Evolutionary conservation across 2,888 invertebrate genomes (phyloP), one percentile per base, ranked within the genome.

Genomic region (Leptodirus hochenwartii): DNA sequence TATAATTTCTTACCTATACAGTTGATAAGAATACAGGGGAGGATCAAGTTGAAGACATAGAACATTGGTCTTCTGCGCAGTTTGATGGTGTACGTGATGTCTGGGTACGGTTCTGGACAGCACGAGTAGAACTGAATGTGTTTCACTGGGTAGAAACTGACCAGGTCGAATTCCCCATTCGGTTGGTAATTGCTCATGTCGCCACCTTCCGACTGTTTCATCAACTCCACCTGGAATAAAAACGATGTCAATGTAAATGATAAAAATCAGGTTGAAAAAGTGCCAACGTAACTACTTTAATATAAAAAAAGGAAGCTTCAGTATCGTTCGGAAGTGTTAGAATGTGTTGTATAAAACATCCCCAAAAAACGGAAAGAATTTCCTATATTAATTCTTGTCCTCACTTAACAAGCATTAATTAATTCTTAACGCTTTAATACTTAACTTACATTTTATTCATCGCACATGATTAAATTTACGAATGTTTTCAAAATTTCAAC

Each of bases 161-260:
- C 66, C 40, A 88, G 58, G 50, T 82, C 79, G 56, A 87, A 88
- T 55, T 88, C 88, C 2, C 84, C 84, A 51, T 85, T 88, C n/a
- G 77, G 75, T 49, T 87, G 82, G 54, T 87, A 88, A 59, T 85
- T 85, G 40, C 77, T 77, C 29, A 77, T 69, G 54, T 88, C 87
- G 1, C 85, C 85, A 45, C 75, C 70, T 46, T 79, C 75, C 30
- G 76, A 75, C 46, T 79, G 76, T 45, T 76, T 69, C 38, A 71
- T 67, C 27, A 84, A 53, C 46, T 81, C 77, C 47, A 80, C 56
- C 79, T 80, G 54, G 6, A 47, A 43, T 12, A 39, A 41, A 40
- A 25, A 38, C 27, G 16, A n/a, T n/a, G n/a, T n/a, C n/a, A n/a
- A n/a, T n/a, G n/a, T n/a, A n/a, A n/a, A n/a, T 13, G 11, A 8